phyloP scores from a whole-genome alignment of 2,113 vertebrate genomes.

The Xiphias gladius region DNA sequence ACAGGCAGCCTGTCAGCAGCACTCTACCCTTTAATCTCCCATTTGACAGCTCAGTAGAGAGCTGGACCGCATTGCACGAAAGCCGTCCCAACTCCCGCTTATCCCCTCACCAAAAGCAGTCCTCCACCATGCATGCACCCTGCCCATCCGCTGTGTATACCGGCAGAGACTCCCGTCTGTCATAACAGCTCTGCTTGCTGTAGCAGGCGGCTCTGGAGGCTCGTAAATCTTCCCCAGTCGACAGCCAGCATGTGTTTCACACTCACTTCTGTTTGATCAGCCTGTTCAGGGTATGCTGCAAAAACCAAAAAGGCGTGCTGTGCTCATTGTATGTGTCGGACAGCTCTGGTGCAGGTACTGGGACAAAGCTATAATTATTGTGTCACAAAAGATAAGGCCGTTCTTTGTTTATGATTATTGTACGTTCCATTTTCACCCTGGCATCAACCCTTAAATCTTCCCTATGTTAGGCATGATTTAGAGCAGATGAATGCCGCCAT shows the following conservation, averaged over 20 bases:
- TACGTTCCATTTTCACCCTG: neutral
- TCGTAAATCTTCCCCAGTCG: slow-evolving; percentile 50
- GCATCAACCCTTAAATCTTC: neutral
- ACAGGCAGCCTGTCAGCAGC: slow-evolving; percentile 53
- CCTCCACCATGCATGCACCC: slow-evolving; percentile 16
- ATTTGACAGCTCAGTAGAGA: slow-evolving; percentile 63
- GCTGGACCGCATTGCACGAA: slow-evolving; percentile 34
- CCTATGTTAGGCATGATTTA: neutral
- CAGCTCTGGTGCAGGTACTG: neutral
- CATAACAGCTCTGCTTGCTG: slow-evolving; percentile 48
- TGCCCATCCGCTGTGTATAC: slow-evolving; percentile 20
- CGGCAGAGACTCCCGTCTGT: slow-evolving; percentile 28
- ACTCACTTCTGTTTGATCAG: slow-evolving; percentile 55
- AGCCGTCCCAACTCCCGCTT: neutral
- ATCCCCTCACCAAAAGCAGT: neutral
- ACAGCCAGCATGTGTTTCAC: slow-evolving; percentile 70
- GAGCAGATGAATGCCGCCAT: neutral
- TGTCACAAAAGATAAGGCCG: neutral
- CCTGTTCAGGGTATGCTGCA: slow-evolving; percentile 15
- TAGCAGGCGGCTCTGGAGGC: slow-evolving; percentile 35
- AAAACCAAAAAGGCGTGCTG: slow-evolving; percentile 18
- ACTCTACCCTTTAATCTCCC: slow-evolving; percentile 43
- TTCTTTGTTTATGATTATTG: neutral
- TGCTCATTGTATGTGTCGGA: neutral
- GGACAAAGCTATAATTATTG: neutral